Percentiles rank a stretch among this genome's conserved stretches.
These are phyloP conservation scores for Cheilosia vulpina DNA, from an alignment of 2,888 invertebrate genomes.

Conservation along the genomic window DNA sequence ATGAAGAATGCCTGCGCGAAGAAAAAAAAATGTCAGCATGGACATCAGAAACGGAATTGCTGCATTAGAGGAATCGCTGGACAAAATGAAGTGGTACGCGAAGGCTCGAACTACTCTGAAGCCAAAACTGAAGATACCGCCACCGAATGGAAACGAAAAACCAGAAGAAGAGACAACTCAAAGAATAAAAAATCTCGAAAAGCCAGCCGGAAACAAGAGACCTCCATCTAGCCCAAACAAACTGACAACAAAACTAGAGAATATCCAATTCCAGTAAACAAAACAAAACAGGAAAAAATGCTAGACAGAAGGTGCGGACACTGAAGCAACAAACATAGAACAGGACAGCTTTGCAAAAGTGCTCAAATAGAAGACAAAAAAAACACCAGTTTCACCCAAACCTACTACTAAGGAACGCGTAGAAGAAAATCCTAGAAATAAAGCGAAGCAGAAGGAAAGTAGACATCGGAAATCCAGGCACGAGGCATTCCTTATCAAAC, in stretches of 20 bases:
- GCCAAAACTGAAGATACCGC: background rate
- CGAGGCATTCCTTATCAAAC: background rate
- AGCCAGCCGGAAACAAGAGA: background rate
- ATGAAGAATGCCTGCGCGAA: background rate
- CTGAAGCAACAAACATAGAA: background rate
- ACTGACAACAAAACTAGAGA: background rate
- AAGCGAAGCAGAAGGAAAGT: background rate
- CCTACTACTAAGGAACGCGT: background rate
- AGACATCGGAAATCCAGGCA: background rate
- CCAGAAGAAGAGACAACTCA: background rate
- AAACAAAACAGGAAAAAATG: background rate
- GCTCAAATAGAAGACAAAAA: background rate
- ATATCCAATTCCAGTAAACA: background rate
- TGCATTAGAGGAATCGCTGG: background rate
- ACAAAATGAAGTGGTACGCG: constrained; percentile 1
- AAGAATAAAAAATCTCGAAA: background rate
- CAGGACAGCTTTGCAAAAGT: background rate
- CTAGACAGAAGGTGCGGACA: background rate
- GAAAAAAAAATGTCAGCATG: background rate
- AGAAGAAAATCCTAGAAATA: background rate
- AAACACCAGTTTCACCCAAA: background rate
- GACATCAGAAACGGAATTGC: background rate
- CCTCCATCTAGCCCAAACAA: constrained; percentile 1
- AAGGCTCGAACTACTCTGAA: background rate
- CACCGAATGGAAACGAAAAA: background rate